Conservation (phyloP, 2,113 vertebrate species). For the Gorsachius goisagi region DNA sequence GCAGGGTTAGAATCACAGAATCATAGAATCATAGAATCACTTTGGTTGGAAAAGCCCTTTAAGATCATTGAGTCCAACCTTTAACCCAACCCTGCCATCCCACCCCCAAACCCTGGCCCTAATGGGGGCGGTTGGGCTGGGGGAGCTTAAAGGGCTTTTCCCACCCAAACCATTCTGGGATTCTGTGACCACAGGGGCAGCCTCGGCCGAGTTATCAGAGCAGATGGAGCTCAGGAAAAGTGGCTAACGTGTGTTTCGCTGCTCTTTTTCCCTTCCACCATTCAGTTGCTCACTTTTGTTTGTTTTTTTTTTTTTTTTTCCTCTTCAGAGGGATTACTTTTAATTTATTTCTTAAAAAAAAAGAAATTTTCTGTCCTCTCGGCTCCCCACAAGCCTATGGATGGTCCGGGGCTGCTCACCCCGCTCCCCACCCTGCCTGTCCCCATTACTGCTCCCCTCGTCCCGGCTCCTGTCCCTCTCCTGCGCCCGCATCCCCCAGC, state of each 20-base stretch:
- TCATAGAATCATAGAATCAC: no score
- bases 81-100: no score
- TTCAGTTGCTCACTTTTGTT: background rate
- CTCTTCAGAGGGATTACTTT: background rate
- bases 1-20: no score
- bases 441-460: background rate
- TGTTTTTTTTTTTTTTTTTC: background rate
- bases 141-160: no score
- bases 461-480: background rate
- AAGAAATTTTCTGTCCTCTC: fast-evolving
- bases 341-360: background rate
- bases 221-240: background rate
- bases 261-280: background rate
- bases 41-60: no score
- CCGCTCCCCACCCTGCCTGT: background rate
- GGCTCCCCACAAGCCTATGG: background rate
- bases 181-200: background rate
- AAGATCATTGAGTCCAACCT: no score
- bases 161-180: no score
- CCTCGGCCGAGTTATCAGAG: background rate
- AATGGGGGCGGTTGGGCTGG: no score
- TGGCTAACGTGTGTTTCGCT: fast-evolving
- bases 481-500: background rate
- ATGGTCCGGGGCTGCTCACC: background rate
- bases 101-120: no score